Percentiles rank a stretch among this genome's conserved stretches.
These are phyloP conservation scores for Allolobophora icterica DNA, from an alignment of 2,888 invertebrate species.

Conservation along the genomic window DNA sequence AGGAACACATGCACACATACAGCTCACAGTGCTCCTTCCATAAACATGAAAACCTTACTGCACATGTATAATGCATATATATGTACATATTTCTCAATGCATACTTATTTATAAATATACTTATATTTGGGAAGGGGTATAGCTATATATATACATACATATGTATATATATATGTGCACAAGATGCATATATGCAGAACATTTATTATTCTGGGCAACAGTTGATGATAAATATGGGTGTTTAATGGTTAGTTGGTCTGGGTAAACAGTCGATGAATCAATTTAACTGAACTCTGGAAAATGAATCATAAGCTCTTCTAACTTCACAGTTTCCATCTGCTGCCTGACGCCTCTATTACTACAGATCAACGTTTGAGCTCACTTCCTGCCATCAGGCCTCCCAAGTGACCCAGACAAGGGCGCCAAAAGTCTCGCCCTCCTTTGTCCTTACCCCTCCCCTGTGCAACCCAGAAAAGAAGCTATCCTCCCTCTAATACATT, in stretches of 20 bases:
- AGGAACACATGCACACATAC: too few species aligned
- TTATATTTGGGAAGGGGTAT: background rate
- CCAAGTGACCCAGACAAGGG: background rate
- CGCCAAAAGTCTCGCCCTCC: background rate
- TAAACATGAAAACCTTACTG: background rate
- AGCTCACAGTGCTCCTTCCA: background rate
- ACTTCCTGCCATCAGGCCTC: background rate
- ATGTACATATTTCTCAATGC: background rate
- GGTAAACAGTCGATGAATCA: background rate
- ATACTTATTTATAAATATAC: background rate
- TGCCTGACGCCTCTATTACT: background rate
- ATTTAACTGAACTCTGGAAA: conserved; percentile 2
- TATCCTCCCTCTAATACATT: background rate
- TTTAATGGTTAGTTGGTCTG: background rate
- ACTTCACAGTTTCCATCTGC: background rate
- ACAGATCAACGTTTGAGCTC: conserved; percentile 1
- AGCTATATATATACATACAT: background rate
- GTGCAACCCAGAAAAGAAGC: background rate
- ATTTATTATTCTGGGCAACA: conserved; percentile 17
- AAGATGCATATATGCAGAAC: background rate
- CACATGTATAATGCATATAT: background rate
- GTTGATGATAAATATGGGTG: background rate
- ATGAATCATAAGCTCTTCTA: background rate
- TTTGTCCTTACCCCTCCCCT: background rate
- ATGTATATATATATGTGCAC: background rate